Evolutionary conservation across 1,140 invertebrate species (phyloP), one percentile per base, ranked within the genome.

Genomic region (Formica exsecta): DNA sequence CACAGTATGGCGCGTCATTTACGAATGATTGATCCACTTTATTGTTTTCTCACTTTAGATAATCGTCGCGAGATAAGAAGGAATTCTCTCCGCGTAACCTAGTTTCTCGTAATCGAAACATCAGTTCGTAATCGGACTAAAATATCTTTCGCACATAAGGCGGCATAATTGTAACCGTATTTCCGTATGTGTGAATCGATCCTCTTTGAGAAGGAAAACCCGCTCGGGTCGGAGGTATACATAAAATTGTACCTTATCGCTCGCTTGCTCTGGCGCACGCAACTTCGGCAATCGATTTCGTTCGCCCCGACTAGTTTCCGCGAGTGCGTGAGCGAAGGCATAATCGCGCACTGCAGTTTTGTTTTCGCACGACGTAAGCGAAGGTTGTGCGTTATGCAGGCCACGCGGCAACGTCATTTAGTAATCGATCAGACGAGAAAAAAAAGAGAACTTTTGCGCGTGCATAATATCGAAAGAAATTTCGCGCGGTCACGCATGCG

Each of bases 271-370:
- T 4, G 22, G 44, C 64, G 54, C 79, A 83, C 54, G 79, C 68
- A 62, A 83, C 79, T 83, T 83, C 19, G 79, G 38, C 68, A 73
- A 83, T 83, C 79, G 54, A 83, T 83, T 74, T 29, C 36, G 11
- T 38, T 4, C 64, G 38, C 3, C 13, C 38, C 2, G 8, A 22
- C 38, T n/a, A 44, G 16, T 13, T n/a, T 19, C 44, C 76, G 9
- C 6, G n/a, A 41, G 79, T 83, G 68, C 79, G 79, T 74, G 79
- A 29, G 79, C 38, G 36, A 74, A 8, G 32, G 38, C 19, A 81
- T 74, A 83, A 83, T 83, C 13, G 38, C 66, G 25, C 13, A 5
- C 38, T 22, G 38, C 25, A 61, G 68, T 83, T 74, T 83, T n/a
- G 25, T 44, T 83, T 61, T 74, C 44, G 25, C 51, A n/a, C 29